A percentile compares a stretch with the other conserved stretches of the same genome.
phyloP scores from a whole-genome alignment of 2,888 invertebrate genomes.

The Drosophila stalkeri region DNA sequence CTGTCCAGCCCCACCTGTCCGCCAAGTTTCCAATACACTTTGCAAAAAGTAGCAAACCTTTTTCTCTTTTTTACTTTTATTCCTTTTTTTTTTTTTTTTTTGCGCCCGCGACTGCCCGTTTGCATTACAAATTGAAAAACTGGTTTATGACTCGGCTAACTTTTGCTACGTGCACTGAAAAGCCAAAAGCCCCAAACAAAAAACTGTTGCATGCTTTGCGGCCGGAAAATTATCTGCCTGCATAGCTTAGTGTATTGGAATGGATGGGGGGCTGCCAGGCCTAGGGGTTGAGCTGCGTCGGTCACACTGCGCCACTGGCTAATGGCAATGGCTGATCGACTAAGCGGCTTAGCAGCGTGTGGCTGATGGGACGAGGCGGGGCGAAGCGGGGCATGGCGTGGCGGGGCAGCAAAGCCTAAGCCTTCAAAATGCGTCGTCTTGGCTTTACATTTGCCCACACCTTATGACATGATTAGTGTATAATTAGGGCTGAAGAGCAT shows the following conservation, averaged over 20 bases:
- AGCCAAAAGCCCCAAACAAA: conserved; percentile 32
- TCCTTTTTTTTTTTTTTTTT: not conserved
- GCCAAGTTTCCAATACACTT: conserved; percentile 56
- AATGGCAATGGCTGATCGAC: conserved; percentile 51
- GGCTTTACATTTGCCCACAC: conserved; percentile 15
- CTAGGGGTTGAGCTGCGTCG: conserved; percentile 25
- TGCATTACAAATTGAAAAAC: conserved; percentile 70
- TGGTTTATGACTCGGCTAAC: conserved; percentile 78
- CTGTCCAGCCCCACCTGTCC: not conserved
- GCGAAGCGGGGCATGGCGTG: not conserved
- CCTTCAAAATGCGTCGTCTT: conserved; percentile 26
- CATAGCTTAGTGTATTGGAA: conserved; percentile 35
- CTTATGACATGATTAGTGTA: not conserved
- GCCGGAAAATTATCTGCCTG: conserved; percentile 61
- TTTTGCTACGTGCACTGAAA: conserved; percentile 72
- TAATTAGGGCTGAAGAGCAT: not conserved
- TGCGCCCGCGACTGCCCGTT: conserved; percentile 6
- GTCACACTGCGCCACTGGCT: conserved; percentile 28
- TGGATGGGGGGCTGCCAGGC: not conserved
- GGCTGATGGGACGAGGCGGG: not conserved
- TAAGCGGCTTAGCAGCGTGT: conserved; percentile 52
- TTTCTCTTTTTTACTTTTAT: conserved; percentile 2
- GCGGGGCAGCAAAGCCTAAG: conserved; percentile 9
- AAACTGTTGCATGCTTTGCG: conserved; percentile 74
- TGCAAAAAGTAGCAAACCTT: conserved; percentile 43